These are phyloP conservation scores for Lycia hirtaria DNA, from an alignment of 2,888 invertebrate species.

Conservation along the genomic window DNA sequence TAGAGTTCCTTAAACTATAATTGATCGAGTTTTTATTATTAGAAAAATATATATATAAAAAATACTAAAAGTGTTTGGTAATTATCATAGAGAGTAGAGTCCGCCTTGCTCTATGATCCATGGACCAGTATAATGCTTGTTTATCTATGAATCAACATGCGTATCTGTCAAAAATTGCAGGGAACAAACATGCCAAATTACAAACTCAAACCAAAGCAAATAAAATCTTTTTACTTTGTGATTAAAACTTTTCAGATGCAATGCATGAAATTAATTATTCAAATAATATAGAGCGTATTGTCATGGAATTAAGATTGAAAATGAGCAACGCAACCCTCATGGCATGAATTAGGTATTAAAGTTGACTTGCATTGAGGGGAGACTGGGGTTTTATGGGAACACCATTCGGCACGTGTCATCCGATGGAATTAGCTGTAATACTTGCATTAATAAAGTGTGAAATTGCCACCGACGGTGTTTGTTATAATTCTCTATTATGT, in stretches of 20 bases:
- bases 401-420: constrained; percentile 82
- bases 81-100: constrained; percentile 84
- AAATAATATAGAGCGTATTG: constrained; percentile 42
- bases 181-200: constrained; percentile 57
- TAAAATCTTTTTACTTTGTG: constrained; percentile 50
- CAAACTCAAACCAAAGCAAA: constrained; percentile 40
- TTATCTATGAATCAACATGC: constrained; percentile 73
- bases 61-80: too few species aligned
- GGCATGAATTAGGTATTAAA: constrained; percentile 16
- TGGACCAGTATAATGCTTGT: constrained; percentile 69
- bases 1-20: too few species aligned
- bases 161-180: constrained; percentile 70
- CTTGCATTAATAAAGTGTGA: constrained; percentile 86
- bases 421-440: constrained; percentile 83
- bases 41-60: too few species aligned
- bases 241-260: constrained; percentile 40
- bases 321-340: too few species aligned
- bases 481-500: constrained; percentile 81
- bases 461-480: constrained; percentile 81
- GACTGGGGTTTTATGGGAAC: constrained; percentile 76
- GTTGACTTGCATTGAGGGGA: constrained; percentile 51
- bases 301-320: constrained; percentile 51
- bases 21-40: too few species aligned
- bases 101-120: constrained; percentile 84
- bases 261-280: constrained; percentile 16